Base-by-base conservation (phyloP, 2,113 vertebrate species). In the Mormoops blainvillei region DNA sequence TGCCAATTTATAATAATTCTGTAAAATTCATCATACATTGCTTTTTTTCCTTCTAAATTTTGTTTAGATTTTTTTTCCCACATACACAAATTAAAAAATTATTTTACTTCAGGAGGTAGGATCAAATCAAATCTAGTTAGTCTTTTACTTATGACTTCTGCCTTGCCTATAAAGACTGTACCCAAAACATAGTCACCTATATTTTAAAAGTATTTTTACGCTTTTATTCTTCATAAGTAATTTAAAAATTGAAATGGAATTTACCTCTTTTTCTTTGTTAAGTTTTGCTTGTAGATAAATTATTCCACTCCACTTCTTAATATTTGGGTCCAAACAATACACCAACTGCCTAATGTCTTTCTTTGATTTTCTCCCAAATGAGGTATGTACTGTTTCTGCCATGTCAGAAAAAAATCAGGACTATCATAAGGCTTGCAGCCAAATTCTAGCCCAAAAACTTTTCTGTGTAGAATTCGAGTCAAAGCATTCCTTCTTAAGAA, bases 251-350 rank as follows among this genome's bases (percentile, higher is more conserved):
- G 8, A 87, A 87, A 90, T 76, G 0, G 16, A 90, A 88, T 52
- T 61, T 56, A 89, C 58, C 89, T 89, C 48, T 19, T 89, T 95
- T 71, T 82, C 41, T 83, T 85, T 70, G 31, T 78, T 87, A 70
- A 74, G 58, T 5, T 95, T 86, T 78, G 54, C 68, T 89, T 86
- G 8, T 93, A 81, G 71, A 85, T 81, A 94, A 67, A 82, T 88
- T 54, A 89, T 93, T 86, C 68, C 33, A 77, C 26, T 82, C n/a
- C 10, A 41, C 61, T 91, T 93, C 50, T 70, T 73, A 65, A 89
- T 76, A 68, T 61, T 9, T 33, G 52, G 83, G 73, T 73, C 74
- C 61, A 87, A 89, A 96, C 83, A 95, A 67, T 73, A 78, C 0
- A 86, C 43, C n/a, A 70, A 48, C 78, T 95, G 7, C 28, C 80